Base-by-base conservation (phyloP, 2,797 vertebrate genomes). In the Buceros bicornis region DNA sequence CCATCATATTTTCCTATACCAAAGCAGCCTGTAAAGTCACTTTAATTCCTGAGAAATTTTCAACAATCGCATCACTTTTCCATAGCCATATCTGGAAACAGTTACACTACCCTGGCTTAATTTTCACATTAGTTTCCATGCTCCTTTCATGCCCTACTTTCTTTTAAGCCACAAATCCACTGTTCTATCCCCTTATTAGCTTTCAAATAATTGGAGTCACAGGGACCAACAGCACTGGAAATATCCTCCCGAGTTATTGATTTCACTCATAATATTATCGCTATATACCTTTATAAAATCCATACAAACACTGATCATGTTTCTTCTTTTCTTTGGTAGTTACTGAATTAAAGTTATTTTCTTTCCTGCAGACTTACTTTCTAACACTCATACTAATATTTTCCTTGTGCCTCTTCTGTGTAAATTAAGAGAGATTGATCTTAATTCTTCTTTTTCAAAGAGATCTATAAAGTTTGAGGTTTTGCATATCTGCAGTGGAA, bases 11-110 rank as follows among this genome's bases (percentile, higher is more conserved):
- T 90, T 86, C 89, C 66, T 47, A 48, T 79, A 76, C 76, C 51
- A 89, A 90, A 95, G 66, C 13, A 93, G 47, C 24, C 58, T 86
- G 58, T 66, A 95, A 95, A 94, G 54, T 84, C 51, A 79, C 21
- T 82, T 64, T 69, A 69, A 93, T 88, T 88, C 73, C 58, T 92
- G 86, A 76, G 28, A 91, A 77, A 79, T 94, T 89, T 82, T 87
- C 58, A 96, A 73, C 47, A 79, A 73, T 66, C 73, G 69, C 77
- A 84, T 79, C 56, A 61, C 28, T 76, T 94, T 91, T 93, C 54
- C 43, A 71, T 7, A 93, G 43, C 17, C 24, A 5, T 94, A 70
- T 66, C 66, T 91, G 77, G 77, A 81, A 96, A 78, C 8, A 85
- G n/a, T 82, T 89, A 90, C 43, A 65, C 12, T 70, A 69, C 40